Evolutionary conservation across 2,797 vertebrate species (phyloP).

Genomic region (Enoplosus armatus): DNA sequence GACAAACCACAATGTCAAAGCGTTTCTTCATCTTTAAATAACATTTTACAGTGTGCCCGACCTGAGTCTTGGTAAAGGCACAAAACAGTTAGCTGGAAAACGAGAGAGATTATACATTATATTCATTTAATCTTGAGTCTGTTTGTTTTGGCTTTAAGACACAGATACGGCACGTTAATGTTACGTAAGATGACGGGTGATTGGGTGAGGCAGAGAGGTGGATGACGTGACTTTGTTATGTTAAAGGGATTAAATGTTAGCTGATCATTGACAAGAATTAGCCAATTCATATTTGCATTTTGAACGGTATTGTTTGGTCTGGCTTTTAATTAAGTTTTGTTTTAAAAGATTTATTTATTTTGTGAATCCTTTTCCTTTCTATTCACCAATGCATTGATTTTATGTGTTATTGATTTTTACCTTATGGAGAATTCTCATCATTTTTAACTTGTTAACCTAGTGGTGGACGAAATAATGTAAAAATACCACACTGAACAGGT

Average conservation of each 20-base stretch:
- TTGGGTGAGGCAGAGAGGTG: not conserved
- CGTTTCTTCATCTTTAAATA: slow-evolving; percentile 25
- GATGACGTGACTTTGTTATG: slow-evolving; percentile 15
- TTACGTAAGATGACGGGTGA: slow-evolving; percentile 22
- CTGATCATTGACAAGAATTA: not conserved
- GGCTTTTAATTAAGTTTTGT: not conserved
- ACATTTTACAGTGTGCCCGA: not conserved
- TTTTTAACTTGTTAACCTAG: not conserved
- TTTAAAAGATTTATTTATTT: not conserved
- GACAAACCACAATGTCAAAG: slow-evolving; percentile 44
- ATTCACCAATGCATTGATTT: not conserved
- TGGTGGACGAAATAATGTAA: no score
- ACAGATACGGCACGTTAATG: slow-evolving; percentile 12
- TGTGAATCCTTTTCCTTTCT: not conserved
- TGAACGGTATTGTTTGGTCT: not conserved
- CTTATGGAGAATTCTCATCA: not conserved
- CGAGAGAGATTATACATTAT: not conserved
- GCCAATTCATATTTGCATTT: not conserved
- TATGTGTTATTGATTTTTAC: not conserved
- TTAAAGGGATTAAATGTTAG: slow-evolving; percentile 4
- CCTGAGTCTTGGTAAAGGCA: slow-evolving; percentile 39
- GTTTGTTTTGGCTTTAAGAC: slow-evolving; percentile 47
- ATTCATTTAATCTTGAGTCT: slow-evolving; percentile 49
- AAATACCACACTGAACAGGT: no score
- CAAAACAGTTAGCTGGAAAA: slow-evolving; percentile 19